phyloP scores from a whole-genome alignment of 2,797 vertebrate genomes.

The Etheostoma nigrum region DNA sequence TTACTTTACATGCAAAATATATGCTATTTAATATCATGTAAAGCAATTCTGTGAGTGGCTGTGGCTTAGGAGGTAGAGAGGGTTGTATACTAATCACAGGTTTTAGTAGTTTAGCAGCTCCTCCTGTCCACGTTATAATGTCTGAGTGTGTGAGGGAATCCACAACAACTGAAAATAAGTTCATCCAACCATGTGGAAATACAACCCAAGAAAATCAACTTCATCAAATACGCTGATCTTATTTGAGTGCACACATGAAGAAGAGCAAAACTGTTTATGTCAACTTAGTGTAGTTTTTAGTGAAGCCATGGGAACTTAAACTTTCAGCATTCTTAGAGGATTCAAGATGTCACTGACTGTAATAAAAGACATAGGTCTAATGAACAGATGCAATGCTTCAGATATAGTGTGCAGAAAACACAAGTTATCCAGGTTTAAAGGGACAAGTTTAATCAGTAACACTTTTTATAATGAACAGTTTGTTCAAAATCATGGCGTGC shows the following conservation, averaged over 20 bases:
- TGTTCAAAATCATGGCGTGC: conserved; percentile 11
- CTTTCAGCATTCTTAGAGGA: neutral
- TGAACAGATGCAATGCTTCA: conserved; percentile 5
- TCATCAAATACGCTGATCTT: no score
- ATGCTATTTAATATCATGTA: neutral
- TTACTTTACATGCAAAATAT: neutral
- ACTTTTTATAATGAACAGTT: conserved; percentile 31
- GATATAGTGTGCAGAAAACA: neutral
- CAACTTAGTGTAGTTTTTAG: neutral
- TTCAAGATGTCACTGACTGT: conserved; percentile 11
- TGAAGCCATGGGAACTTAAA: conserved; percentile 5
- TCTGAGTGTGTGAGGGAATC: neutral
- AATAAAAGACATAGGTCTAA: conserved; percentile 23
- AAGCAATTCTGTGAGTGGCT: neutral
- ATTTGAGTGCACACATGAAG: no score
- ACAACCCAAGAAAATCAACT: no score
- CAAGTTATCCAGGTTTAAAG: conserved; percentile 5
- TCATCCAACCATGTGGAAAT: no score
- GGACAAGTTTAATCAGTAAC: conserved; percentile 26
- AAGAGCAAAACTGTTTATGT: neutral
- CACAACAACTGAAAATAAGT: no score
- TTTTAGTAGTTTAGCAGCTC: neutral
- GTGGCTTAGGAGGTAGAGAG: neutral
- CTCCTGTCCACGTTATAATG: neutral
- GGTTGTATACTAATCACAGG: neutral